phyloP scores from a whole-genome alignment of 1,140 invertebrate genomes.

The Tetragnatha versicolor region DNA sequence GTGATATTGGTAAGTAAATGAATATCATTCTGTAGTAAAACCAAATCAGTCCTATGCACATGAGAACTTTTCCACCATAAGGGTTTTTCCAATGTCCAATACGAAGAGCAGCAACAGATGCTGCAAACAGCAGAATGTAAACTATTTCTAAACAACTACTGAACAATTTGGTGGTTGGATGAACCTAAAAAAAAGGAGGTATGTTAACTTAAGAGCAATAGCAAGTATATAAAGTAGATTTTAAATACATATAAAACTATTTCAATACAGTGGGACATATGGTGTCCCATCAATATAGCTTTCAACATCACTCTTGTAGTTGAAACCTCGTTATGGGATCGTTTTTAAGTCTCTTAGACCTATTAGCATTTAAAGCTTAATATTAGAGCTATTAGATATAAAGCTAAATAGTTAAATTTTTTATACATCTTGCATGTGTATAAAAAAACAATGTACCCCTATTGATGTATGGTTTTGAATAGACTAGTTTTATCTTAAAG shows the following conservation, averaged over 20 bases:
- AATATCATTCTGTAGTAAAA: slow-evolving; percentile 64
- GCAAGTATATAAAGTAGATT: neutral
- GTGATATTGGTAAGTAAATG: slow-evolving; percentile 64
- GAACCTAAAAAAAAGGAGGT: slow-evolving; percentile 26
- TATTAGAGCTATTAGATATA: no score
- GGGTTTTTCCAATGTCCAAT: slow-evolving; percentile 23
- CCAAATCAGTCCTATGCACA: slow-evolving; percentile 60
- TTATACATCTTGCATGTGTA: no score
- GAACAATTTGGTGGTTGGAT: slow-evolving; percentile 41
- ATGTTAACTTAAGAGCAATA: neutral
- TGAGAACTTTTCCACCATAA: slow-evolving; percentile 55
- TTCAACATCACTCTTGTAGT: no score
- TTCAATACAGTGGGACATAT: neutral
- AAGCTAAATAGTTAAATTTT: no score
- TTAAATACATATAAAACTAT: neutral
- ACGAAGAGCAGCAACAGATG: slow-evolving; percentile 35
- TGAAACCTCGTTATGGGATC: no score
- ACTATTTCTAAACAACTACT: slow-evolving; percentile 38
- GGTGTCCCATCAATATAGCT: no score
- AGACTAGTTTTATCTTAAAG: no score
- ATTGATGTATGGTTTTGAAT: no score
- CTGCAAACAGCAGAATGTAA: slow-evolving; percentile 45
- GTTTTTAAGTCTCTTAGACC: no score
- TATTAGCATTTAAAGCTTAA: no score
- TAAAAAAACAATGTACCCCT: no score